Evolutionary conservation across 2,888 invertebrate species (phyloP), one percentile per base, ranked within the genome.

Genomic region (Tanytarsus gracilentus): DNA sequence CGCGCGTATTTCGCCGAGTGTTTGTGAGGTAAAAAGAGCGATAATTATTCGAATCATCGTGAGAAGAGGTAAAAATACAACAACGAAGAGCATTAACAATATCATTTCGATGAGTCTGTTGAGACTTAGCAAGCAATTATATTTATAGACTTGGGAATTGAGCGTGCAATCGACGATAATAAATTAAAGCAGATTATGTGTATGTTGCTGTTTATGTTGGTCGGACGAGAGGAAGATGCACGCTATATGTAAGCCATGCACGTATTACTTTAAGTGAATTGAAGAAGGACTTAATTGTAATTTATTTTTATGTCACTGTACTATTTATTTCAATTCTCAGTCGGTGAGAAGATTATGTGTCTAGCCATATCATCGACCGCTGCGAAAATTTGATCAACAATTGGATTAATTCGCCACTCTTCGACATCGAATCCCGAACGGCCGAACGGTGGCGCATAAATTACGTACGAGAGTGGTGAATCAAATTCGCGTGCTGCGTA

Each of bases 381-480:
- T 39, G 68, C 62, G 78, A 82, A 85, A 21, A 82, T 81, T 66
- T 84, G 84, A 1, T 66, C 62, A 23, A 78, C 79, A 2, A 82
- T 78, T 18, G 77, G 75, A 40, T 72, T 65, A 63, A 86, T 84
- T 63, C 77, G 75, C 0, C 66, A 66, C 0, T 81, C 75, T 4
- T 77, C 71, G 1, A 82, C 73, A 66, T 81, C 72, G 69, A 85
- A 85, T 2, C 82, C 83, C 21, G 18, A 18, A 1, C 9, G 21
- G 55, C 75, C 71, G 11, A 80, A 77, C 61, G 81, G 81, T 9
- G 85, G 84, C 62, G 86, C 69, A 69, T 85, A 85, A 51, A 80
- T 71, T 4, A 85, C 84, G 66, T 80, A 86, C 1, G 81, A 69
- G 25, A 84, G 69, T 6, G 79, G 78, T 44, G 82, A 76, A 1